Evolutionary conservation across 2,113 vertebrate genomes (phyloP).

Genomic region (Serilophus lunatus): DNA sequence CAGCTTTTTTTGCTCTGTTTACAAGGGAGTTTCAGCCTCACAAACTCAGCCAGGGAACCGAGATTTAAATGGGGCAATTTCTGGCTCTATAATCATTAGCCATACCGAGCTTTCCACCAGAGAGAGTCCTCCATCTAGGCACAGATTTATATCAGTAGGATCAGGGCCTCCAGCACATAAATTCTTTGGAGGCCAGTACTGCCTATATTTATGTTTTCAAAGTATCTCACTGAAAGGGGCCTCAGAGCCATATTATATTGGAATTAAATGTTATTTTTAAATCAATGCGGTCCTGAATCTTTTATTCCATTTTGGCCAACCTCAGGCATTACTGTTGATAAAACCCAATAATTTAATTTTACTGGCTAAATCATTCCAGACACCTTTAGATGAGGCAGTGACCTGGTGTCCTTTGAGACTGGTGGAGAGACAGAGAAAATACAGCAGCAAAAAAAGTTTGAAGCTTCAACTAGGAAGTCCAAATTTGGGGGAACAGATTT

Average conservation of each 20-base stretch:
- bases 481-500: background rate
- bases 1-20: background rate
- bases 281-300: background rate
- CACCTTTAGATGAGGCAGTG: background rate
- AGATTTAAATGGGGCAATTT: background rate
- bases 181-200: background rate
- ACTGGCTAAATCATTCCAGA: background rate
- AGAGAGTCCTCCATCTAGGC: background rate
- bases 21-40: background rate
- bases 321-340: background rate
- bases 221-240: background rate
- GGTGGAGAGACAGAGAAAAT: background rate
- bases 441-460: background rate
- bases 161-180: background rate
- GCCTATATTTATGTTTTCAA: background rate
- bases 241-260: background rate
- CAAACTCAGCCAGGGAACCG: background rate
- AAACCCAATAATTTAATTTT: conserved; percentile 5
- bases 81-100: conserved; percentile 8
- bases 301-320: background rate
- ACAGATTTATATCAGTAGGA: background rate
- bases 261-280: conserved; percentile 29
- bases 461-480: background rate
- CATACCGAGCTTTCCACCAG: background rate
- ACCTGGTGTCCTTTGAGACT: background rate